phyloP scores from a whole-genome alignment of 2,888 invertebrate species.

The Lumbricus terrestris region DNA sequence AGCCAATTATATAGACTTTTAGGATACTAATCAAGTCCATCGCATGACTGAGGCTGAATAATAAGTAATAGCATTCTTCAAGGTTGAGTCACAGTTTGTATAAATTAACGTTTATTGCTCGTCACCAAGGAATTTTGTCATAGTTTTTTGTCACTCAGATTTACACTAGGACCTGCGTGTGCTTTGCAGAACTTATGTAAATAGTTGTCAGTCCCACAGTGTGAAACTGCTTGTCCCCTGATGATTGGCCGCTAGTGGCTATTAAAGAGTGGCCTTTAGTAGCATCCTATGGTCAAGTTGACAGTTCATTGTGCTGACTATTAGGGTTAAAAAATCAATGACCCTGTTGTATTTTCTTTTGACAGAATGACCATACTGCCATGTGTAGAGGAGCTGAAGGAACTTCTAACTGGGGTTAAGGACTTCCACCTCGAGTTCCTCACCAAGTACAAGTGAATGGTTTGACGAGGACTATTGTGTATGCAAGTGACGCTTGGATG shows the following conservation, averaged over 20 bases:
- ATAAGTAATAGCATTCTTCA: neutral
- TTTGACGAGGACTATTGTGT: neutral
- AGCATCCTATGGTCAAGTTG: too few species aligned
- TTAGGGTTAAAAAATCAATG: neutral
- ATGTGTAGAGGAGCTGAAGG: constrained; percentile 75
- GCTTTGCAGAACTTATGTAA: too few species aligned
- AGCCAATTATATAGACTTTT: neutral
- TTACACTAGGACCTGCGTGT: neutral
- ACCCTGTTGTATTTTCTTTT: neutral
- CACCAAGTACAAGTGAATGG: constrained; percentile 31
- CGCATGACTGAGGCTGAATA: neutral
- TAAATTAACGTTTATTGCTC: neutral
- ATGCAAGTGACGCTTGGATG: neutral
- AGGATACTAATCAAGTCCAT: neutral
- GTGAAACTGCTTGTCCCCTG: neutral
- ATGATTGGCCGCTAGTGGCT: too few species aligned
- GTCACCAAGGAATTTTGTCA: too few species aligned
- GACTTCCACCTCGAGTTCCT: constrained; percentile 82
- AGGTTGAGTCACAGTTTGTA: neutral
- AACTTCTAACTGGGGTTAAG: constrained; percentile 79
- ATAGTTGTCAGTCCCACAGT: too few species aligned
- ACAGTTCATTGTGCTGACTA: neutral
- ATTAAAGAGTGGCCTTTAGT: neutral
- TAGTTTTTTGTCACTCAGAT: too few species aligned
- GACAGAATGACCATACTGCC: constrained; percentile 87